Base-by-base conservation (phyloP, 1,140 invertebrate genomes). In the Hypothenemus hampei region DNA sequence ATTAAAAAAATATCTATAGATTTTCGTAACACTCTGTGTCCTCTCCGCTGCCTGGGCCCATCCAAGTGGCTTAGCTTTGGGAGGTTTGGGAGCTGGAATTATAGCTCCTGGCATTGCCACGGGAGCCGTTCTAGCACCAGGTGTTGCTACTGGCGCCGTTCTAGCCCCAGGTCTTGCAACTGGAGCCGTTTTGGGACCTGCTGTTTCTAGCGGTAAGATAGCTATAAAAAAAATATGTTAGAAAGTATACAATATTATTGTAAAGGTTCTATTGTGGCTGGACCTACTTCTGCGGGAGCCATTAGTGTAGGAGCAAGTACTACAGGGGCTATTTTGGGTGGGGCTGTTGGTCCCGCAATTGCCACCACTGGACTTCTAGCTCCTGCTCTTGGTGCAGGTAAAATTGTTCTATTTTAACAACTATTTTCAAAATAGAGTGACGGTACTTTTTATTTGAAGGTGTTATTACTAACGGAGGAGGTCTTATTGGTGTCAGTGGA, bases 391-490 rank as follows among this genome's bases (percentile, higher is more conserved):
- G 49, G 41, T 11, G 49, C 39, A 20, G 37, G 49, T 51, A 51
- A n/a, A n/a, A n/a, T n/a, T n/a, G n/a, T n/a, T n/a, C n/a, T n/a
- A n/a, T n/a, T n/a, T n/a, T n/a, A n/a, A n/a, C n/a, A n/a, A n/a
- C n/a, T n/a, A n/a, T n/a, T n/a, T n/a, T n/a, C n/a, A n/a, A n/a
- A 49, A 15, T 13, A 15, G 10, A 47, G 22, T 2, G 1, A 22
- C 13, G 8, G 13, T 35, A 35, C 18, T 15, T 37, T 49, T 23
- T 24, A 21, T 40, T 50, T 40, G 3, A 11, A 47, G 50, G 50
- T 15, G 37, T 52, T 1, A 37, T 59, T 20, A 59, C 57, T 18
- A 35, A 39, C 31, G 53, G 58, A 35, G 58, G 48, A 24, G 57
- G 57, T 22, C 19, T 45, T n/a, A 51, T 47, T 22, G 59, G 48